A percentile compares a stretch with the other conserved stretches of the same genome.
These are phyloP conservation scores for Archegozetes longisetosus DNA, from an alignment of 1,140 invertebrate genomes.

Conservation along the genomic window DNA sequence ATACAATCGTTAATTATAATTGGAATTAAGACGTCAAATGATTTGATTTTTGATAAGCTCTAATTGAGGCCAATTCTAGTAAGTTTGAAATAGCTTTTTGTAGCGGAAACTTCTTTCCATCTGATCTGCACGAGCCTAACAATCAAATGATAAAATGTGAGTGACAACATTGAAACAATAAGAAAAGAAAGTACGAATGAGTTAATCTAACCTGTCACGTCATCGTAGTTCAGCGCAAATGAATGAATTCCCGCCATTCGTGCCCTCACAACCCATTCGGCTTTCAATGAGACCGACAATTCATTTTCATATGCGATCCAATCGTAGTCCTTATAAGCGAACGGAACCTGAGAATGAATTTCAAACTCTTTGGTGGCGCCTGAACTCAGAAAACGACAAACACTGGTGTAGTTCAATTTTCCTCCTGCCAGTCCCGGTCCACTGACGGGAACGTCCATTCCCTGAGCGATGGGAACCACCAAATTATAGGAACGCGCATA, in stretches of 20 bases:
- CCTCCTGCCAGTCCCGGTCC: slow-evolving; percentile 44
- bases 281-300: slow-evolving; percentile 53
- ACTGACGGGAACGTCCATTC: slow-evolving; percentile 47
- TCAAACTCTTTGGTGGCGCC: slow-evolving; percentile 37
- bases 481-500: slow-evolving; percentile 70
- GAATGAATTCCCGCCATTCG: slow-evolving; percentile 23
- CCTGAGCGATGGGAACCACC: slow-evolving; percentile 45
- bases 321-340: slow-evolving; percentile 49
- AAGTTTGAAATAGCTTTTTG: slow-evolving; percentile 10
- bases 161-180: too few relatives aligned
- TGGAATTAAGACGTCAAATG: too few relatives aligned
- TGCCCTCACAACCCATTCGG: slow-evolving; percentile 26
- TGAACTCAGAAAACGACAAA: slow-evolving; percentile 19
- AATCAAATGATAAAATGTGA: background rate
- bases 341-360: slow-evolving; percentile 52
- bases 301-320: slow-evolving; percentile 80
- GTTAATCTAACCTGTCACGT: slow-evolving; percentile 15
- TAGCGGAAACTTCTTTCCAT: slow-evolving; percentile 14
- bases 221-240: slow-evolving; percentile 24
- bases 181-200: too few relatives aligned
- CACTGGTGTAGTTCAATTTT: slow-evolving; percentile 18
- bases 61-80: slow-evolving; percentile 11
- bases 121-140: slow-evolving; percentile 5
- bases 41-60: slow-evolving; percentile 6
- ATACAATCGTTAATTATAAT: too few relatives aligned